Evolutionary conservation across 2,797 vertebrate genomes (phyloP).

Genomic region (Bradypus variegatus): DNA sequence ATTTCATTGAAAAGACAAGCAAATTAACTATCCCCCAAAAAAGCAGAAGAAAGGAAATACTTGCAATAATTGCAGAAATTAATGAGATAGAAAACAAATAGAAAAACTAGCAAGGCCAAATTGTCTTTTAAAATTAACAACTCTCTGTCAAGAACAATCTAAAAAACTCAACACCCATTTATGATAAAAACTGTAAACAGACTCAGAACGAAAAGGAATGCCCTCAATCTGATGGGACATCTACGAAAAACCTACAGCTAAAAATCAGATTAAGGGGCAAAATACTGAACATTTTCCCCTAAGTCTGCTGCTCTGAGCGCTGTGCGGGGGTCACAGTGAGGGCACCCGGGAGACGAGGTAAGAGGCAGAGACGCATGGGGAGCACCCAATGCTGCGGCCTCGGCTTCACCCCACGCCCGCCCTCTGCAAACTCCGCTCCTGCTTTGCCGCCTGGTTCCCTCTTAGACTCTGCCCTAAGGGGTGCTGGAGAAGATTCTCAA

Average conservation of each 20-base stretch:
- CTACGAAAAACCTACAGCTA: not conserved
- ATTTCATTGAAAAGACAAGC: not conserved
- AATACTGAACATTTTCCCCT: too few species aligned
- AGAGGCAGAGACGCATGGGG: too few species aligned
- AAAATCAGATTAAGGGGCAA: not conserved
- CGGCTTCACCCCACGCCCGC: too few species aligned
- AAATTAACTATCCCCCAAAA: not conserved
- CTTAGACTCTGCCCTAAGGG: accelerated
- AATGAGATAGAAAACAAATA: not conserved
- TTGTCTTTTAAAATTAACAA: not conserved
- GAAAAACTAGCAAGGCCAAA: not conserved
- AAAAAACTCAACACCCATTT: not conserved
- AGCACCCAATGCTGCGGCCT: too few species aligned
- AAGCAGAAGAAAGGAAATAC: not conserved
- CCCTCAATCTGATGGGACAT: not conserved
- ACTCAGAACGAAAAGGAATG: not conserved
- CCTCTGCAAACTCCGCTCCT: not conserved
- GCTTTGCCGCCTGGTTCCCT: not conserved
- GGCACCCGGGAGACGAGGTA: too few species aligned
- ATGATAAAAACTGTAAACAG: not conserved
- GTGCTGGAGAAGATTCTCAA: not conserved
- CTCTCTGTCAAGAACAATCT: not conserved
- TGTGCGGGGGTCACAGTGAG: too few species aligned
- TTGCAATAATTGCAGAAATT: not conserved
- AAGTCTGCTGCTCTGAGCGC: too few species aligned